Conservation (phyloP, 2,888 invertebrate genomes). For the Mesorhabditis sp. region DNA sequence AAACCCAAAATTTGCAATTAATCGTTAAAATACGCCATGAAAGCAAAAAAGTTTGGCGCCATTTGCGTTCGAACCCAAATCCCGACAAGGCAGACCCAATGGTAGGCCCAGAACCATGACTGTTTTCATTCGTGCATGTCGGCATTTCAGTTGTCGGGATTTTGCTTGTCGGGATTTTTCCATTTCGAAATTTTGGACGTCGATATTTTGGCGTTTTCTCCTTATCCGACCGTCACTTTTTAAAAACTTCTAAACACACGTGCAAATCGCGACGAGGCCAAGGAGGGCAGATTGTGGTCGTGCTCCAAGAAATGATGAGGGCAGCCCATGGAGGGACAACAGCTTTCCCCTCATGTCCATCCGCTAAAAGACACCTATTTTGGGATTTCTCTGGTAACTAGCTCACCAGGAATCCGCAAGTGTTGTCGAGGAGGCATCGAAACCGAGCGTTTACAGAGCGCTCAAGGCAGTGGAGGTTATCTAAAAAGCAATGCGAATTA, state of each 20-base stretch:
- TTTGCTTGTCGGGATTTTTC: too few species aligned
- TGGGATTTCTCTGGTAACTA: neutral
- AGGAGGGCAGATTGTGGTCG: slow-evolving; percentile 59
- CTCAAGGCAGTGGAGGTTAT: slow-evolving; percentile 66
- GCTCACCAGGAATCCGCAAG: slow-evolving; percentile 90
- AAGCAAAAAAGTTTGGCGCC: too few species aligned
- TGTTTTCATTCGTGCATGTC: too few species aligned
- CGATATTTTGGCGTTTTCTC: too few species aligned
- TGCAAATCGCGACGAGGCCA: slow-evolving; percentile 93
- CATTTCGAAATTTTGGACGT: too few species aligned
- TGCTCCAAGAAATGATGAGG: slow-evolving; percentile 59
- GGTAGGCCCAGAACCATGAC: too few species aligned
- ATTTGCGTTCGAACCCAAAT: too few species aligned
- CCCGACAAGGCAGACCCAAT: too few species aligned
- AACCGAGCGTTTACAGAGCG: slow-evolving; percentile 96
- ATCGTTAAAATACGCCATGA: too few species aligned
- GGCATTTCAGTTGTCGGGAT: too few species aligned
- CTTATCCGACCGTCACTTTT: too few species aligned
- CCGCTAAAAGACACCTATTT: slow-evolving; percentile 69
- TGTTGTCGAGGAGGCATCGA: slow-evolving; percentile 96
- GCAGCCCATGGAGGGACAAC: slow-evolving; percentile 88
- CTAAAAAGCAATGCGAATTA: slow-evolving; percentile 19
- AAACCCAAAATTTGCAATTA: neutral
- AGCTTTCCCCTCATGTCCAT: slow-evolving; percentile 95
- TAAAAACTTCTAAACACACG: slow-evolving; percentile 61